Conservation (phyloP, 2,888 invertebrate genomes). For the Hyposoter didymator region DNA sequence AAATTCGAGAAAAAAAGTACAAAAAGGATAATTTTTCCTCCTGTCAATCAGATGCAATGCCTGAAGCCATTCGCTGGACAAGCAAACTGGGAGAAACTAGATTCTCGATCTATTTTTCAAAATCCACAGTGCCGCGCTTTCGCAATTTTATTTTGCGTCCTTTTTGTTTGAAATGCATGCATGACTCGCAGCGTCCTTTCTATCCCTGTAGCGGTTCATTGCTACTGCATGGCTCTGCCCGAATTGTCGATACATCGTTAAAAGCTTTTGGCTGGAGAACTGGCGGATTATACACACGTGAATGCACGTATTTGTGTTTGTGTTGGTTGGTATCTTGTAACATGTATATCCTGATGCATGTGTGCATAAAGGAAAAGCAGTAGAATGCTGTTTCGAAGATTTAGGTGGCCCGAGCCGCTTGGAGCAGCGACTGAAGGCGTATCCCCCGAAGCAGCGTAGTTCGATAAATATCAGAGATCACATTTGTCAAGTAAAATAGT, state of each 20-base stretch:
- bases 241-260: constrained; percentile 47
- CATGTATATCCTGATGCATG: constrained; percentile 7
- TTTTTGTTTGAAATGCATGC: background rate
- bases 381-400: constrained; percentile 35
- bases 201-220: constrained; percentile 32
- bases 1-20: too few species aligned
- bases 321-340: background rate
- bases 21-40: too few species aligned
- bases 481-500: constrained; percentile 66
- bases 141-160: background rate
- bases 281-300: background rate
- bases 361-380: constrained; percentile 29
- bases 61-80: too few species aligned
- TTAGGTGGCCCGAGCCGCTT: background rate
- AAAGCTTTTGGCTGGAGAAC: constrained; percentile 48
- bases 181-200: constrained; percentile 7
- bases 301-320: background rate
- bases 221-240: constrained; percentile 8
- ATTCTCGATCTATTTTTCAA: too few species aligned
- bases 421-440: constrained; percentile 19
- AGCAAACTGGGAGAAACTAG: too few species aligned
- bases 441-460: constrained; percentile 21
- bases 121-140: background rate
- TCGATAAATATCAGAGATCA: constrained; percentile 65
- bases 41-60: too few species aligned